phyloP scores from a whole-genome alignment of 1,140 invertebrate species.

The Elymnias hypermnestra region DNA sequence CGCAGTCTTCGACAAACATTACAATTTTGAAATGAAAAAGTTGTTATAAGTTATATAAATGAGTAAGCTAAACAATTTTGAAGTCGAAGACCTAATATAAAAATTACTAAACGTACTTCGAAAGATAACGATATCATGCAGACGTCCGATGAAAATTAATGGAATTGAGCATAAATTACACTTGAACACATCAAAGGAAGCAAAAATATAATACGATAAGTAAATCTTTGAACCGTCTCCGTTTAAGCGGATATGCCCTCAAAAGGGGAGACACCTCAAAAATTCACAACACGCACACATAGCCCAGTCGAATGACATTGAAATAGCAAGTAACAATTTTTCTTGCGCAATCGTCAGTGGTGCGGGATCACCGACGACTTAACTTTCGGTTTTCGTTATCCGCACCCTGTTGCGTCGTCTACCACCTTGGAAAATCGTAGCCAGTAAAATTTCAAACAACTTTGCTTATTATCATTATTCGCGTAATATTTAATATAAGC shows the following conservation, averaged over 20 bases:
- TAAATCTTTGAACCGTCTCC: slow-evolving; percentile 37
- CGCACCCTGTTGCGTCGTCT: no score
- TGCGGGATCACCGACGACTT: no score
- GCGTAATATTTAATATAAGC: no score
- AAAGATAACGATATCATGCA: slow-evolving; percentile 30
- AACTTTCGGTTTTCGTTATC: no score
- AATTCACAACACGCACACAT: slow-evolving; percentile 5
- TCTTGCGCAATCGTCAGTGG: no score
- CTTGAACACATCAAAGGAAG: slow-evolving; percentile 69
- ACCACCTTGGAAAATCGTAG: no score
- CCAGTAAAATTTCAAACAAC: no score
- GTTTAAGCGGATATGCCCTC: neutral
- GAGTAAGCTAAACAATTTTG: no score
- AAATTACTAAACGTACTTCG: slow-evolving; percentile 16
- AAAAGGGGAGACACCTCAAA: slow-evolving; percentile 5
- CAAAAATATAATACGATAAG: slow-evolving; percentile 42
- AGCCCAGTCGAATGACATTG: no score
- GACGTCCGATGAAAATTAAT: slow-evolving; percentile 25
- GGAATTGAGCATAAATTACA: slow-evolving; percentile 57
- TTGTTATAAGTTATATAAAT: no score
- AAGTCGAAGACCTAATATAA: neutral
- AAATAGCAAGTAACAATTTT: no score
- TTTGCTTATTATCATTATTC: no score
- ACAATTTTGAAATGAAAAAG: neutral
- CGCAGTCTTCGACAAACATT: slow-evolving; percentile 22